Evolutionary conservation across 37 sponge, comb jelly and placozoan species (phyloP), one percentile per base, ranked within the genome.

Genomic region (Ephydatia muelleri): DNA sequence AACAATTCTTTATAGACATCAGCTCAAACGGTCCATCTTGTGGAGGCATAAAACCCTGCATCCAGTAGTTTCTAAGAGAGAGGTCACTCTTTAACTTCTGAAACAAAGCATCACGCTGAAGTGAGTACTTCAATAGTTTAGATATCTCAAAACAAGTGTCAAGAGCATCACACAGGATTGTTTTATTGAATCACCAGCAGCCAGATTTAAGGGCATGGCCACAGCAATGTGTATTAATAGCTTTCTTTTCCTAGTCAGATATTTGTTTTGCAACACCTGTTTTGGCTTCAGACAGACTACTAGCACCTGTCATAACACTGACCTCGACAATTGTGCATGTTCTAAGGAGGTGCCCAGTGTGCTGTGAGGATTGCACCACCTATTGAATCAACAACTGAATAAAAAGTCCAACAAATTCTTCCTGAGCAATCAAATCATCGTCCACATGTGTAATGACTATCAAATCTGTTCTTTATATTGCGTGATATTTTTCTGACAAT

Each of bases 11-110:
- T 57, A 27, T 33, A 91, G 32, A 31, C 69, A 2, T 82, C 76
- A 48, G 87, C 91, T 27, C 83, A 43, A n/a, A 90, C 84, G 25
- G 89, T 89, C 89, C 89, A 89, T 16, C 89, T 49, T 34, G 89
- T 84, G 28, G 89, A 22, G 33, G 33, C 31, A 72, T 35, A 34
- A 35, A 72, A 72, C 33, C 73, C 33, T 72, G 38, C 27, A 85
- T 76, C 73, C 31, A 34, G 73, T 35, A 34, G 33, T 35, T 32
- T 43, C 75, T 78, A 31, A 43, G 35, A 48, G 72, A 31, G 12
- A 65, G 32, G 2, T 81, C 77, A 4, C 12, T 77, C 23, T 89
- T 73, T 9, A 89, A 19, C 68, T 76, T 25, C 65, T 88, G 26
- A 14, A 88, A 82, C 19, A 76, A 0, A n/a, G 40, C 73, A 47